These are phyloP conservation scores for Callinectes sapidus DNA, from an alignment of 2,888 invertebrate genomes.

Conservation along the genomic window DNA sequence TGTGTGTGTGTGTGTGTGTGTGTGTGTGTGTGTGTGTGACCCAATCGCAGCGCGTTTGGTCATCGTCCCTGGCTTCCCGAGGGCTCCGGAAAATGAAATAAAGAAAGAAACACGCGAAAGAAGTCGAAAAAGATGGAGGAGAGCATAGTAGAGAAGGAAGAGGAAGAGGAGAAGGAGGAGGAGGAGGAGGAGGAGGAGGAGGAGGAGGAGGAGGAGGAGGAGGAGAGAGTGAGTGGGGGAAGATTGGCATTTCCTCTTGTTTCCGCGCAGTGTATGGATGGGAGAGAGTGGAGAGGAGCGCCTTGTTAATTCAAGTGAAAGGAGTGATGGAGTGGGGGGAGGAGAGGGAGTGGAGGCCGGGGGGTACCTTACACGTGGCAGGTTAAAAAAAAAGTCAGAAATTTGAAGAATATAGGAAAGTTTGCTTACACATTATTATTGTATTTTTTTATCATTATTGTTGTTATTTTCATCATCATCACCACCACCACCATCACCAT, in stretches of 20 bases:
- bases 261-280: not conserved
- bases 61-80: conserved; percentile 31
- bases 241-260: conserved; percentile 1
- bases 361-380: not conserved
- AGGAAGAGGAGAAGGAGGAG: not conserved
- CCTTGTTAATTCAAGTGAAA: not conserved
- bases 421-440: not conserved
- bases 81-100: not conserved
- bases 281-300: not conserved
- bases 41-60: conserved; percentile 30
- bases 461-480: too few relatives aligned
- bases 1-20: conserved; percentile 37
- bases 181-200: not conserved
- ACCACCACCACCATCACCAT: too few relatives aligned
- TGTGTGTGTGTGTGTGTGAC: conserved; percentile 33
- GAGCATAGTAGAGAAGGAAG: not conserved
- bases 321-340: not conserved
- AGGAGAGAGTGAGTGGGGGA: not conserved
- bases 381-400: not conserved
- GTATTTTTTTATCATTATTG: not conserved
- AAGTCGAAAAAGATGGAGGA: not conserved
- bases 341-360: not conserved
- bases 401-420: too few relatives aligned
- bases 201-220: not conserved
- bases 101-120: not conserved